Percentiles rank a stretch among this genome's conserved stretches.
phyloP scores from a whole-genome alignment of 2,888 invertebrate genomes.

The Cheilosia variabilis region DNA sequence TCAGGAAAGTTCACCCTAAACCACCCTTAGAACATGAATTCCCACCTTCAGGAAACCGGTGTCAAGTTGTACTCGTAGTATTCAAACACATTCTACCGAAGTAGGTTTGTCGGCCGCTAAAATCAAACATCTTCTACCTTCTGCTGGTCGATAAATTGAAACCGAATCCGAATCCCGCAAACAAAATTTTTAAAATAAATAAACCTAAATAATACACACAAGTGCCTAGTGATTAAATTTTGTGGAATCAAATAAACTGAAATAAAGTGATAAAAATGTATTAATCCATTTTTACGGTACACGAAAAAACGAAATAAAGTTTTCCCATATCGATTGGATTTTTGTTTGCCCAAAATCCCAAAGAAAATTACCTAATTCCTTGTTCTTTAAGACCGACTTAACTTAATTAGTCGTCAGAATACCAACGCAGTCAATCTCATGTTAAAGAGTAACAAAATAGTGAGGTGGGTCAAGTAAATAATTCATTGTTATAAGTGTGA shows the following conservation, averaged over 20 bases:
- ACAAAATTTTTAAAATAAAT: conserved; percentile 3
- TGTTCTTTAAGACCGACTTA: neutral
- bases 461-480: conserved; percentile 36
- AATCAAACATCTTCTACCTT: conserved; percentile 10
- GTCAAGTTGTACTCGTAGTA: conserved; percentile 35
- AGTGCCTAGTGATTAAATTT: conserved; percentile 53
- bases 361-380: neutral
- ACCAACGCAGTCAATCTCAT: conserved; percentile 7
- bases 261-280: neutral
- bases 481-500: neutral
- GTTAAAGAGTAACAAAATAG: conserved; percentile 45
- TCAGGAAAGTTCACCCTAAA: neutral
- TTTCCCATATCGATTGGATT: conserved; percentile 34
- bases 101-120: conserved; percentile 41
- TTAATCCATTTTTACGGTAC: conserved; percentile 6
- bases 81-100: conserved; percentile 44
- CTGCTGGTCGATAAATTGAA: conserved; percentile 35
- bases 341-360: conserved; percentile 10
- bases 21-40: conserved; percentile 26
- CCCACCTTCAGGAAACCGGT: conserved; percentile 10
- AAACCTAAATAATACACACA: conserved; percentile 7
- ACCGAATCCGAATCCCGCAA: neutral
- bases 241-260: neutral
- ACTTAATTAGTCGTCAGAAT: conserved; percentile 37
- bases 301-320: neutral